Evolutionary conservation across 2,888 invertebrate species (phyloP).

Genomic region (Acrobasis repandana): DNA sequence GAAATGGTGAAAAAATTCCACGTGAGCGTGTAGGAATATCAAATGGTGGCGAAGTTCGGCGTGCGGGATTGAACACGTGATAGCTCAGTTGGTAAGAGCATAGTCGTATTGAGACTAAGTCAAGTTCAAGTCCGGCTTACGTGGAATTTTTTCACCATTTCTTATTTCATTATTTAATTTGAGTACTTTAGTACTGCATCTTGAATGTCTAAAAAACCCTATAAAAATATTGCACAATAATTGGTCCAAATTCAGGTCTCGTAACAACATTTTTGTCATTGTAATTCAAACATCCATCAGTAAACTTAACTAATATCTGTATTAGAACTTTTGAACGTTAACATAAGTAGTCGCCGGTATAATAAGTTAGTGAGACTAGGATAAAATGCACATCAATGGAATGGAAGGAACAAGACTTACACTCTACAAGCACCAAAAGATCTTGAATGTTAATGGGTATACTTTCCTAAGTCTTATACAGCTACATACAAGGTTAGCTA

Average conservation of each 20-base stretch:
- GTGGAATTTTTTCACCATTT: too few species aligned
- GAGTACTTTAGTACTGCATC: too few species aligned
- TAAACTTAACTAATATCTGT: slow-evolving; percentile 24
- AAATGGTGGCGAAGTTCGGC: too few species aligned
- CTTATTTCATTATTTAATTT: too few species aligned
- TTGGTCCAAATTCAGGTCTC: slow-evolving; percentile 68
- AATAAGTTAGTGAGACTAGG: slow-evolving; percentile 36
- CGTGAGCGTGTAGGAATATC: too few species aligned
- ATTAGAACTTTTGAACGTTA: slow-evolving; percentile 24
- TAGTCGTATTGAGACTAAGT: too few species aligned
- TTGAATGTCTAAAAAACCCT: too few species aligned
- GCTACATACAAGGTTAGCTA: slow-evolving; percentile 25
- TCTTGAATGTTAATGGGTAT: slow-evolving; percentile 57
- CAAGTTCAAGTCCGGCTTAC: too few species aligned
- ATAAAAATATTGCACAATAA: slow-evolving; percentile 30
- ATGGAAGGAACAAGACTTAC: slow-evolving; percentile 71
- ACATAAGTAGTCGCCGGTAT: slow-evolving; percentile 19
- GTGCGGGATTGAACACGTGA: too few species aligned
- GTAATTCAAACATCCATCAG: slow-evolving; percentile 48
- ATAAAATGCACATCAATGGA: slow-evolving; percentile 68
- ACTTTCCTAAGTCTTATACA: slow-evolving; percentile 35
- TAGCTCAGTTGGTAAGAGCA: too few species aligned
- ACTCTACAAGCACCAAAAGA: slow-evolving; percentile 77
- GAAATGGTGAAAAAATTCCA: too few species aligned
- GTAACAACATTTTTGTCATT: slow-evolving; percentile 53